Conservation (phyloP, 2,797 vertebrate genomes). For the Gymnoscopelus microlampas region DNA sequence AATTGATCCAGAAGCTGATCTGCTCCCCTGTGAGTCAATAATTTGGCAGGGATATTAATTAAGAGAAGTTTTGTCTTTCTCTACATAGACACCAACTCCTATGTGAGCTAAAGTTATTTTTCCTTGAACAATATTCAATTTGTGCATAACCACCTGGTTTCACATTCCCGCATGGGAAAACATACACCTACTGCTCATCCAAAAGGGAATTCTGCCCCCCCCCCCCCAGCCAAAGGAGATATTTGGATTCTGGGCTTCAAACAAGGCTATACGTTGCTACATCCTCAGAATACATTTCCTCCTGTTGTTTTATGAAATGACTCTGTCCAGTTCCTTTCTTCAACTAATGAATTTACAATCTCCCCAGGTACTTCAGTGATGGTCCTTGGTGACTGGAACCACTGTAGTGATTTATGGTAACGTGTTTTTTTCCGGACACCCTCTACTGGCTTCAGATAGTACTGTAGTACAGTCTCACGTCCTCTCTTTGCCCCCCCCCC, state of each 20-base stretch:
- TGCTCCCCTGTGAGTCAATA: constrained; percentile 3
- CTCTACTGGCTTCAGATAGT: constrained; percentile 73
- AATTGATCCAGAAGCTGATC: constrained; percentile 51
- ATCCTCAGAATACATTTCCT: constrained; percentile 42
- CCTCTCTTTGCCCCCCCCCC: constrained; percentile 13
- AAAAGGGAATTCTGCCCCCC: too few species aligned
- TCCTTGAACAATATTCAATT: constrained; percentile 18
- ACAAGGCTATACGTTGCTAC: constrained; percentile 43
- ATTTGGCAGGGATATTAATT: constrained; percentile 16
- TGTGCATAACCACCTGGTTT: not conserved
- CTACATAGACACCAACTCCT: constrained; percentile 25
- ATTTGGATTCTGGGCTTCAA: constrained; percentile 26
- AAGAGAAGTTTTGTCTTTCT: constrained; percentile 24
- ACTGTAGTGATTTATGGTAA: constrained; percentile 71
- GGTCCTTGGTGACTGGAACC: constrained; percentile 69
- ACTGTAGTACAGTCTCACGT: constrained; percentile 56
- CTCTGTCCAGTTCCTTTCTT: constrained; percentile 46
- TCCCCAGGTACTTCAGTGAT: constrained; percentile 63
- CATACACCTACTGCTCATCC: too few species aligned
- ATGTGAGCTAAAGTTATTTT: constrained; percentile 32
- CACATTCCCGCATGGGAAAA: too few species aligned
- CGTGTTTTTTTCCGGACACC: constrained; percentile 72
- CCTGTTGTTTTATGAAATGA: constrained; percentile 52
- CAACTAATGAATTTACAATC: constrained; percentile 68
- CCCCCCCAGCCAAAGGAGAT: too few species aligned